Conservation (phyloP, 2,113 vertebrate species). For the Mesitornis unicolor region DNA sequence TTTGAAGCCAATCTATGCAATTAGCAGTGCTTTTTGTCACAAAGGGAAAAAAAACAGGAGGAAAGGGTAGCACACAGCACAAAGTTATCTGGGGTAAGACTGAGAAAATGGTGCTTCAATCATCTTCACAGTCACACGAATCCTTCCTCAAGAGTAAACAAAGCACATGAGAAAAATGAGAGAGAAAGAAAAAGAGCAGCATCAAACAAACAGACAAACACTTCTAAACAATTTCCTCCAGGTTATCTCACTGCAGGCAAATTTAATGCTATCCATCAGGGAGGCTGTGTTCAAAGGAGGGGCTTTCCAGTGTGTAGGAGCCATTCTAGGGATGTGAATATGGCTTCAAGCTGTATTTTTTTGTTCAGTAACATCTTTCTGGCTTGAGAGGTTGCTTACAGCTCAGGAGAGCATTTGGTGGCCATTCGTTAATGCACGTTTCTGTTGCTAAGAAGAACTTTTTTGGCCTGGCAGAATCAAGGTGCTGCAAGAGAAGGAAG, state of each 20-base stretch:
- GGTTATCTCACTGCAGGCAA: background rate
- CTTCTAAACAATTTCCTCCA: background rate
- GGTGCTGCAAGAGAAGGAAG: background rate
- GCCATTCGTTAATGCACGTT: background rate
- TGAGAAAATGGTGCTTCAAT: background rate
- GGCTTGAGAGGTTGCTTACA: background rate
- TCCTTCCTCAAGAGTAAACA: background rate
- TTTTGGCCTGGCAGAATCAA: background rate
- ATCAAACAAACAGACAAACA: background rate
- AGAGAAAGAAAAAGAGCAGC: background rate
- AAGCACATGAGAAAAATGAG: background rate
- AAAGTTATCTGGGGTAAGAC: background rate
- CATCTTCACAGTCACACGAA: background rate
- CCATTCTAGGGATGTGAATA: background rate
- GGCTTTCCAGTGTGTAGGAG: background rate
- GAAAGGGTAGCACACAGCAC: background rate
- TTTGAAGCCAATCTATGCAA: constrained; percentile 8
- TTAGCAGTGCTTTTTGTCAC: background rate
- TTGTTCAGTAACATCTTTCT: background rate
- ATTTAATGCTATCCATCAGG: background rate
- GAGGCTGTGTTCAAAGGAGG: background rate
- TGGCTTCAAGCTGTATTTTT: background rate
- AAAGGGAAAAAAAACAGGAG: background rate
- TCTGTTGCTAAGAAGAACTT: background rate
- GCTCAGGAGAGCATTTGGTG: background rate